Base-by-base conservation (phyloP, 2,888 invertebrate genomes). In the Tipula helvola region DNA sequence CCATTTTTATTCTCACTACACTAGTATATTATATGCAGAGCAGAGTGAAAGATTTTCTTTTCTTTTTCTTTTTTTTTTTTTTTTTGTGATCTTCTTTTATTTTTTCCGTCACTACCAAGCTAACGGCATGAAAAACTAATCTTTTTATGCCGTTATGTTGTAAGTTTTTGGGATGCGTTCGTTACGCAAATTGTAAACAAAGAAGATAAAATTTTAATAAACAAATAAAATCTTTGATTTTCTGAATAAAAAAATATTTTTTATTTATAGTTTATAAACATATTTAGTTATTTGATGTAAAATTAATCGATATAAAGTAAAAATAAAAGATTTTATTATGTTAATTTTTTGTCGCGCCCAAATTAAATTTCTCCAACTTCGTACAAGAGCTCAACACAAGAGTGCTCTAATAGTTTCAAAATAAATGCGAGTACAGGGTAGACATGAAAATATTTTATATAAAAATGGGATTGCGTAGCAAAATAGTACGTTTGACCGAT, bases 1-100 rank as follows among this genome's bases (percentile, higher is more conserved):
- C 90, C 89, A 89, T 89, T 86, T 87, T 86, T 86, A 39, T 84
- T 84, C 84, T 84, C 41, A 84, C 41, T 39, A 39, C 16, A 39
- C 41, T 84, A n/a, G n/a, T n/a, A n/a, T n/a, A n/a, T n/a, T n/a
- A 36, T 83, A 83, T 52, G 52, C 52, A 71, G 71, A 71, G 71
- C 71, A 71, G 71, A 84, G 84, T 84, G 84, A 84, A 84, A 84
- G 84, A 84, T 71, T 71, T 71, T 71, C 28, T 28, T 28, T 28
- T 28, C 28, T 28, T 28, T 28, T 28, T 52, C 7, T 52, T 71
- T 71, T 71, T 28, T 28, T 28, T 52, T 3, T 52, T 71, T 71
- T 71, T 52, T 39, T 52, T 52, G 36, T 41, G 41, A 36, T 84
- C 84, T 84, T 84, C 84, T 84, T 84, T 41, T 84, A 39, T 84